Evolutionary conservation across 2,113 vertebrate species (phyloP), one percentile per base, ranked within the genome.

Genomic region (Lipotes vexillifer): DNA sequence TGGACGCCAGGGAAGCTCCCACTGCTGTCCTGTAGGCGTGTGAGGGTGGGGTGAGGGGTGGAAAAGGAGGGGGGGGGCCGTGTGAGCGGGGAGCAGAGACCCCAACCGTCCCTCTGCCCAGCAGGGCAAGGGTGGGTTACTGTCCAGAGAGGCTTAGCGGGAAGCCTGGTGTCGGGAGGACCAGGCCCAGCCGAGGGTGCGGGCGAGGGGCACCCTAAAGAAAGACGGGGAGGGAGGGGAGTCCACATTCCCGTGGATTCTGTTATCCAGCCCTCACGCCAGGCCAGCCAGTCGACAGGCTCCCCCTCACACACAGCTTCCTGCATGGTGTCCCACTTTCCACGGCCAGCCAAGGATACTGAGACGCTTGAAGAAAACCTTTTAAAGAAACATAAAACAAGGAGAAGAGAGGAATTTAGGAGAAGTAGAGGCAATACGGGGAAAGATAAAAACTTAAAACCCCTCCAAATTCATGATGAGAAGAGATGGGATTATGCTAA

Each of bases 1-100:
- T 0, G 8, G 27, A 33, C 1, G 0, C 1, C 6, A 8, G 65
- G 8, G 27, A 4, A 59, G 21, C 57, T 23, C 57, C 57, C 20
- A 59, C 21, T 59, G 20, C 21, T 2, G 21, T 21, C 6, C 20
- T 23, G 21, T 23, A 17, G 68, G 61, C 0, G 5, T 8, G 29
- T 13, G 55, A 52, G 31, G 72, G 21, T 33, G 5, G 15, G 11
- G 49, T 17, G 49, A 20, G 33, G 57, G 71, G 71, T 9, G 25
- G 52, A 7, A 9, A 6, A 46, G 31, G 4, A 0, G 31, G 29
- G 38, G 0, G 44, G 46, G 2, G 4, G 17, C 27, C 23, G 38
- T 38, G 44, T 21, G 12, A 17, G 10, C 4, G 4, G 38, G 38
- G 33, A 8, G 38, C 69, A 72, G 83, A 71, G 46, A 49, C 2